These are phyloP conservation scores for Vesta saturnalis DNA, from an alignment of 2,888 invertebrate species.

Conservation along the genomic window DNA sequence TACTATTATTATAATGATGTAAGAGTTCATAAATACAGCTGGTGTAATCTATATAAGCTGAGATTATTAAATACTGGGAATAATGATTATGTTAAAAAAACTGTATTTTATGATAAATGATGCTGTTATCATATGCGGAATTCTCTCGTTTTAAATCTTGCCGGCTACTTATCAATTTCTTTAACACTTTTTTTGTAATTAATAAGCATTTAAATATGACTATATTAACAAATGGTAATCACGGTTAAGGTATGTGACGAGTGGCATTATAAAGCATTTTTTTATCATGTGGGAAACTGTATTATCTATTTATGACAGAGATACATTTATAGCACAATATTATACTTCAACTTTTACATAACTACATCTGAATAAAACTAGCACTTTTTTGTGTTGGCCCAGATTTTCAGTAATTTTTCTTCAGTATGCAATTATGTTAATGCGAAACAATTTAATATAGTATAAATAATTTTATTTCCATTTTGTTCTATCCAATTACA, in stretches of 20 bases:
- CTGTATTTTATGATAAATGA: conserved; percentile 5
- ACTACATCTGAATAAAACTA: too few species aligned
- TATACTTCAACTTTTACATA: too few species aligned
- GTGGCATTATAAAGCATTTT: too few species aligned
- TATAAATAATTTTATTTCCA: too few species aligned
- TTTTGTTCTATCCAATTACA: too few species aligned
- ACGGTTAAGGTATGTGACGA: background rate
- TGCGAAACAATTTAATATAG: too few species aligned
- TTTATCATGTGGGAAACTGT: too few species aligned
- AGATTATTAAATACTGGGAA: conserved; percentile 5
- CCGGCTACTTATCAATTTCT: conserved; percentile 8
- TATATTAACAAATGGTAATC: background rate
- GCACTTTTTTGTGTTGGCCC: too few species aligned
- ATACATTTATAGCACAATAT: too few species aligned
- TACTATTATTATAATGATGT: background rate
- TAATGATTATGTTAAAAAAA: conserved; percentile 1
- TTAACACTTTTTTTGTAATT: background rate
- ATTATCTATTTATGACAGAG: too few species aligned
- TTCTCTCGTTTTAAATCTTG: conserved; percentile 4
- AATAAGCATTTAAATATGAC: background rate
- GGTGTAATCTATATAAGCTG: background rate
- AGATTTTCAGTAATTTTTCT: too few species aligned
- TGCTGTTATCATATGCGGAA: conserved; percentile 10
- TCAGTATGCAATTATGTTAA: too few species aligned
- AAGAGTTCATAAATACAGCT: background rate